Base-by-base conservation (phyloP, 1,140 invertebrate genomes). In the Brachystomella parvula region DNA sequence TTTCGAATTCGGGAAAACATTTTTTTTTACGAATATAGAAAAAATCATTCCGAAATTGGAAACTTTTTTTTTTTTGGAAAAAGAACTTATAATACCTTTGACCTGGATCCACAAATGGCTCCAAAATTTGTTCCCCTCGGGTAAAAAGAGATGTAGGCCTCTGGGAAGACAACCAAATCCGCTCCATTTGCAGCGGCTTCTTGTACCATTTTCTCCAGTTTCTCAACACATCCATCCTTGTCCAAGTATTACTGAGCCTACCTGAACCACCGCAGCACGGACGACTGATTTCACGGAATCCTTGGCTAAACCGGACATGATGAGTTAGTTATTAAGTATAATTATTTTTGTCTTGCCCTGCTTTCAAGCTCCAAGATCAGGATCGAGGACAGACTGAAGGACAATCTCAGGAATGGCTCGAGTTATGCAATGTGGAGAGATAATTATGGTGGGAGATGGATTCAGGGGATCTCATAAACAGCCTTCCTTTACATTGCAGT, bases 61-160 rank as follows among this genome's bases (percentile, higher is more conserved):
- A 53, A 15, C 21, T 6, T 17, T 6, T 17, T 26, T 15, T 26
- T 53, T n/a, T n/a, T n/a, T n/a, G n/a, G n/a, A n/a, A n/a, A n/a
- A n/a, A n/a, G n/a, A n/a, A n/a, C n/a, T n/a, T n/a, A n/a, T n/a
- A n/a, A n/a, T 53, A 53, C 49, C 49, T 15, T 15, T 26, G 49
- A 17, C 24, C 49, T 15, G 24, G 15, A 19, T 9, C 49, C 49
- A 53, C 49, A 53, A 1, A 60, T 44, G 19, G 44, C 59, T 28
- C 63, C 63, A 61, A 70, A 70, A 57, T 47, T 64, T 15, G 57
- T 61, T 2, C 68, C 64, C 29, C 68, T 9, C 1, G 68, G 68
- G 58, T 70, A 70, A 21, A 49, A 63, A 9, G 64, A 66, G 30
- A 66, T 64, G 24, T 63, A 70, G 2, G 68, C 64, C 56, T 70